phyloP scores from a whole-genome alignment of 2,113 vertebrate species.

The Butorides virescens region DNA sequence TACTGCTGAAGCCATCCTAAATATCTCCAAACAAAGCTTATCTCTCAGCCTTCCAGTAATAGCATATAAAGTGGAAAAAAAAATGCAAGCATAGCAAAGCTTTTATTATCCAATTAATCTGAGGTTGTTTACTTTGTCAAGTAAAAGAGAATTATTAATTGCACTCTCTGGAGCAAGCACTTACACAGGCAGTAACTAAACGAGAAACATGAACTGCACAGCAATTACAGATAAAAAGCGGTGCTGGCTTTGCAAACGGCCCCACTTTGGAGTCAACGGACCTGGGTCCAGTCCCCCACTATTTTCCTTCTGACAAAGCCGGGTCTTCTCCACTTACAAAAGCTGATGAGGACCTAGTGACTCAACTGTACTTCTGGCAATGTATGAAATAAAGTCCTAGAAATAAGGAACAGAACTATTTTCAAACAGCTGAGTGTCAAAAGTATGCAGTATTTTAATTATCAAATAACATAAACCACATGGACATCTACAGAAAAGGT shows the following conservation, averaged over 20 bases:
- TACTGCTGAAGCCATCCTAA: neutral
- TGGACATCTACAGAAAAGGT: neutral
- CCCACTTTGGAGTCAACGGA: neutral
- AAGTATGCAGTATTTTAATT: neutral
- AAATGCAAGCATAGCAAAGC: constrained; percentile 3
- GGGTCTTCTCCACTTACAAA: neutral
- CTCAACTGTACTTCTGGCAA: neutral
- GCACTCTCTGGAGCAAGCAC: neutral
- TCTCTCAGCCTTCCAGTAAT: neutral
- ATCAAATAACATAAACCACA: neutral
- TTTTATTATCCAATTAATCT: constrained; percentile 46
- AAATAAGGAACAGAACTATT: neutral
- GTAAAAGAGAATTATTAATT: neutral
- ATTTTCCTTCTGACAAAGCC: neutral
- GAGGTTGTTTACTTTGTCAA: neutral
- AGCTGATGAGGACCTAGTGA: neutral
- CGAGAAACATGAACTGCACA: neutral
- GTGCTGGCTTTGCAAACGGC: neutral
- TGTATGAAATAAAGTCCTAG: neutral
- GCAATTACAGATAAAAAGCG: neutral
- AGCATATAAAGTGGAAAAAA: neutral
- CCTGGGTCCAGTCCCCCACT: neutral
- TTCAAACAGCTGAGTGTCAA: neutral
- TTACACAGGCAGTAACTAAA: neutral
- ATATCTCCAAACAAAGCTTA: constrained; percentile 24